These are phyloP conservation scores for Cephus rjabovi DNA, from an alignment of 2,888 invertebrate genomes.

Conservation along the genomic window DNA sequence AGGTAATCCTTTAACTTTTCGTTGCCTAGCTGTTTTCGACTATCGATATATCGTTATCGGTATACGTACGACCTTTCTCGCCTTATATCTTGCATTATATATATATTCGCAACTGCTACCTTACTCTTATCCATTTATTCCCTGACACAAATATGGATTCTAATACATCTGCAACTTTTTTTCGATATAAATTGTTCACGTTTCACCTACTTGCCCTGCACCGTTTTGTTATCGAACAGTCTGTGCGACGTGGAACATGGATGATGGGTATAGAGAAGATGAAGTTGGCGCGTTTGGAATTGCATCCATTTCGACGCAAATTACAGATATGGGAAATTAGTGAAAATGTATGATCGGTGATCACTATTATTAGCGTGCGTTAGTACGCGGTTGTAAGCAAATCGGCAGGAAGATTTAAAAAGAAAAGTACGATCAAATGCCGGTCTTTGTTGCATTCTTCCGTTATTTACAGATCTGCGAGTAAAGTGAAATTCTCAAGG, in stretches of 20 bases:
- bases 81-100: too few species aligned
- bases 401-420: not conserved
- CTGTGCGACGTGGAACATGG: not conserved
- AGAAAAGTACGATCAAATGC: not conserved
- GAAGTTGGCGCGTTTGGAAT: not conserved
- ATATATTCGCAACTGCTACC: too few species aligned
- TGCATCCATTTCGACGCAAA: not conserved
- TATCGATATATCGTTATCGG: too few species aligned
- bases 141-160: not conserved
- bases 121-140: not conserved
- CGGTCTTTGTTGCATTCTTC: too few species aligned
- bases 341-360: not conserved
- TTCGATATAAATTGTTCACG: not conserved
- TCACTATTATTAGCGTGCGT: not conserved
- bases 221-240: not conserved
- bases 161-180: not conserved
- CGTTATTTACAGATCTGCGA: too few species aligned
- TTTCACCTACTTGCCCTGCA: not conserved
- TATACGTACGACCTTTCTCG: too few species aligned
- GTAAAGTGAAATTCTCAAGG: too few species aligned
- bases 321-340: not conserved
- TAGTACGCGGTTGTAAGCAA: not conserved
- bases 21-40: not conserved
- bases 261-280: not conserved
- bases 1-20: not conserved